Evolutionary conservation across 2,888 invertebrate genomes (phyloP).

Genomic region (Sphaerophoria rueppellii): DNA sequence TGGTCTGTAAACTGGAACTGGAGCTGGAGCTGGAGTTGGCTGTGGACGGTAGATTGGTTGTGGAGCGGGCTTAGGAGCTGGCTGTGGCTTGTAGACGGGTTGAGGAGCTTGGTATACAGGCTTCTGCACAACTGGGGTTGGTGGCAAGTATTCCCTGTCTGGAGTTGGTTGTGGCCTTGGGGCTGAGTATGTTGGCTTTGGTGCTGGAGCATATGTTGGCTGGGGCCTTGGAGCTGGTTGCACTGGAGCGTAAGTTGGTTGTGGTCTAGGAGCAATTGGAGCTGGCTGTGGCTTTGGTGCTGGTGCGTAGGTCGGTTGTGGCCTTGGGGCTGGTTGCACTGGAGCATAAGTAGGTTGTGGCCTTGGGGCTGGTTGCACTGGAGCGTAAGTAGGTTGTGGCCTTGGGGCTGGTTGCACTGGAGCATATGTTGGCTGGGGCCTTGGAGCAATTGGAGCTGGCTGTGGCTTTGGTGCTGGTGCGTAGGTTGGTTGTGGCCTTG

Average conservation of each 20-base stretch:
- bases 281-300: too few species aligned
- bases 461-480: constrained; percentile 6
- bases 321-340: constrained; percentile 1
- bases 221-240: constrained; percentile 14
- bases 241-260: not conserved
- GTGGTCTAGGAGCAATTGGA: too few species aligned
- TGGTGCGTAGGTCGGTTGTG: not conserved
- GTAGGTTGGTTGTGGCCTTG: constrained; percentile 19
- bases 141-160: constrained; percentile 38
- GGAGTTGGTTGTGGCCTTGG: constrained; percentile 13
- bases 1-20: constrained; percentile 3
- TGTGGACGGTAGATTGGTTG: constrained; percentile 17
- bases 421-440: too few species aligned
- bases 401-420: constrained; percentile 12
- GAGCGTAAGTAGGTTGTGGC: not conserved
- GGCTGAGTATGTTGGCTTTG: not conserved
- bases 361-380: constrained; percentile 5
- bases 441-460: too few species aligned
- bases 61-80: constrained; percentile 4
- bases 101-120: constrained; percentile 9
- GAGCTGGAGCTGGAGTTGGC: not conserved
- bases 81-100: constrained; percentile 16
- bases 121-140: constrained; percentile 2
- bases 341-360: constrained; percentile 18
- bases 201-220: not conserved